A percentile compares a stretch with the other conserved stretches of the same genome.
Evolutionary conservation across 2,797 vertebrate genomes (phyloP).

Genomic region (Arvicola amphibius): DNA sequence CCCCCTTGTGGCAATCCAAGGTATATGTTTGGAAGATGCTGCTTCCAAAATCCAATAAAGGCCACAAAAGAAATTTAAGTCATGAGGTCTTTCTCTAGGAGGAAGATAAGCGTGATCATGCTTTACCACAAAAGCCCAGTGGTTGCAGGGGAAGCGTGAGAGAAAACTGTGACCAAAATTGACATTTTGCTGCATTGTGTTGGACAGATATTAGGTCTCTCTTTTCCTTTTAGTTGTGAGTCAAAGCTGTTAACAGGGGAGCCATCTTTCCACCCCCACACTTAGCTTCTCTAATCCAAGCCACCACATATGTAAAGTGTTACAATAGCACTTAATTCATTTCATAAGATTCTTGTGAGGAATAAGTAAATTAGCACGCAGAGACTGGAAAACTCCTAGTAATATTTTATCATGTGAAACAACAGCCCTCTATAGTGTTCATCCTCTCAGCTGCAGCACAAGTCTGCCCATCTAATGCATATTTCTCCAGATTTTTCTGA

Average conservation of each 20-base stretch:
- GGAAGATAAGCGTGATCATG: background rate
- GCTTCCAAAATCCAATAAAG: background rate
- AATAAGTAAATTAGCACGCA: no score
- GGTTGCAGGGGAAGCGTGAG: background rate
- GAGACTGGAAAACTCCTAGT: background rate
- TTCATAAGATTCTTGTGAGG: no score
- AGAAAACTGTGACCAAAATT: background rate
- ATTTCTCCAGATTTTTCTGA: background rate
- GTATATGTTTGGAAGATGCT: background rate
- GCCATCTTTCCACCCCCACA: background rate
- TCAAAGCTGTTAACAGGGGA: background rate
- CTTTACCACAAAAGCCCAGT: background rate
- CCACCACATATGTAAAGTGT: no score
- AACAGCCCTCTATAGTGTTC: background rate
- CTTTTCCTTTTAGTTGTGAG: background rate
- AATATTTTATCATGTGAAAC: background rate
- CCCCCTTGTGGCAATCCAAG: constrained; percentile 61
- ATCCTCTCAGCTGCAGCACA: background rate
- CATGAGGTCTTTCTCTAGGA: background rate
- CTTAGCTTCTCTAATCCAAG: no score
- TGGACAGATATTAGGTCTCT: background rate
- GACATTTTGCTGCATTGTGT: background rate
- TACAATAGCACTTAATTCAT: background rate
- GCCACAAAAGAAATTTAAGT: background rate
- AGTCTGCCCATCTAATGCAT: no score